Evolutionary conservation across 2,888 invertebrate genomes (phyloP).

Genomic region (Rhagophthalmus giganteus): DNA sequence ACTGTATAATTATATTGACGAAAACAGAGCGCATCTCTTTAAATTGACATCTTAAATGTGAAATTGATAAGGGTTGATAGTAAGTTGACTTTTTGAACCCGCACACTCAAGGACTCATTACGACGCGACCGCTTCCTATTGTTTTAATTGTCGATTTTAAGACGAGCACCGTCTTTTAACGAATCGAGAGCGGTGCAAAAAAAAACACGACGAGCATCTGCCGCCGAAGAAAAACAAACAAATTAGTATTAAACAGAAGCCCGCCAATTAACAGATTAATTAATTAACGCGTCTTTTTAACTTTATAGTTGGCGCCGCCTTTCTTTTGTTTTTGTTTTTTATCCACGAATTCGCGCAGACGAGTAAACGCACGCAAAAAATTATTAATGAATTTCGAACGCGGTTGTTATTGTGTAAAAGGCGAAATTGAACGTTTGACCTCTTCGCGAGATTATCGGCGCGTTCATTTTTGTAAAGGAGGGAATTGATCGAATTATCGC

Average conservation of each 20-base stretch:
- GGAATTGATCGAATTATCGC: too few species aligned
- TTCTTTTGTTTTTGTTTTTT: too few species aligned
- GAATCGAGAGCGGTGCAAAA: background rate
- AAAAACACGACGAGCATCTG: background rate
- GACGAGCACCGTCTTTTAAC: background rate
- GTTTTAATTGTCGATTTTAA: background rate
- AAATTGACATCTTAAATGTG: slow-evolving; percentile 5
- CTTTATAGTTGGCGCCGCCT: too few species aligned
- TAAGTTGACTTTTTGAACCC: slow-evolving; percentile 30
- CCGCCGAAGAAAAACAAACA: too few species aligned
- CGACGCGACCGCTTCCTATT: background rate
- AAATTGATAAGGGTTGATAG: slow-evolving; percentile 14
- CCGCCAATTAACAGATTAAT: background rate
- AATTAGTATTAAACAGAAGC: background rate
- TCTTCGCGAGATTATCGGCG: too few species aligned
- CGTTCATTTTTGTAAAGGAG: too few species aligned
- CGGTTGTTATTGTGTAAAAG: too few species aligned
- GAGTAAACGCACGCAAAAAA: too few species aligned
- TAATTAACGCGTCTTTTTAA: too few species aligned
- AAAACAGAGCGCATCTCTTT: slow-evolving; percentile 1
- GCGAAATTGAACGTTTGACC: too few species aligned
- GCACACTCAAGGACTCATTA: slow-evolving; percentile 17
- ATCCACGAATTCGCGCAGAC: too few species aligned
- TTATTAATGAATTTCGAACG: too few species aligned
- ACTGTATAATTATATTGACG: background rate